Evolutionary conservation across 2,888 invertebrate species (phyloP), one percentile per base, ranked within the genome.

Genomic region (Aquatica leii): DNA sequence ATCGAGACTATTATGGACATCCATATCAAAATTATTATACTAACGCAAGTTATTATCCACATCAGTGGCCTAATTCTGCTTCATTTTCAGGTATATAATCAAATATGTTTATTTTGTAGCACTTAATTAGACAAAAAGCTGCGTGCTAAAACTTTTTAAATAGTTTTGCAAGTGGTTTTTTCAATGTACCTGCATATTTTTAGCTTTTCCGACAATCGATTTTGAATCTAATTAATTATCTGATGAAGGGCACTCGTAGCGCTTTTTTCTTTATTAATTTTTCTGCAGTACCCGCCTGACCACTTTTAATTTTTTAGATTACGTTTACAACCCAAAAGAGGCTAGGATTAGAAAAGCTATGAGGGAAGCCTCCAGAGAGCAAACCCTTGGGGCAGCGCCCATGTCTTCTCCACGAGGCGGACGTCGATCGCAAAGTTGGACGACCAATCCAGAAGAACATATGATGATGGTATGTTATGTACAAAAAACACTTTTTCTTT

Each of bases 261-360:
- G 61, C 54, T 48, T 34, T 53, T 53, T 55, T 56, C 58, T 57
- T 55, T 61, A 62, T 65, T 62, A 65, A 50, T 58, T 51, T 57
- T 59, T 59, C 59, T 54, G 9, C 40, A 21, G 46, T 40, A 14
- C 35, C 17, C 37, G 40, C 35, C 41, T 35, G 40, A 21, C 49
- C 24, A 21, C 6, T 9, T 40, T 40, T 9, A 40, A 37, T 70
- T 74, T 77, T 81, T 9, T 82, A 86, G 86, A 85, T 80, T 88
- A 87, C 77, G 86, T 86, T 62, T 88, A 87, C 81, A 88, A 86
- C 76, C 87, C 88, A 41, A 87, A 87, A 73, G 87, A 87, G 77
- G 87, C 87, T 48, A 81, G 87, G 63, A 80, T 87, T 75, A 82
- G 86, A 62, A 87, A 87, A 76, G 86, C 86, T 52, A 83, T 86